Evolutionary conservation across 2,888 invertebrate genomes (phyloP).

Genomic region (Erebia epiphron): DNA sequence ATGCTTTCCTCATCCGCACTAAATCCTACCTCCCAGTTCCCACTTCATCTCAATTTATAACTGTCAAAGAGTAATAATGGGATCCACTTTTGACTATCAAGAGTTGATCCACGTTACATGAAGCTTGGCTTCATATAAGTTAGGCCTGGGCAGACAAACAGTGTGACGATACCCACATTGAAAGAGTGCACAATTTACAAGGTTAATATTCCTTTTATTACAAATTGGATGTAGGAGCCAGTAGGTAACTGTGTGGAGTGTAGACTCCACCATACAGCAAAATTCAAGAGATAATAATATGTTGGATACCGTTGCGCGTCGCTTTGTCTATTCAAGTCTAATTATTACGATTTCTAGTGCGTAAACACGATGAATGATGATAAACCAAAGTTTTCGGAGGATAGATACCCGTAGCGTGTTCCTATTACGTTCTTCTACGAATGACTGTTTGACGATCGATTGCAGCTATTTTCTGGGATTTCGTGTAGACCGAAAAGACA

Average conservation of each 20-base stretch:
- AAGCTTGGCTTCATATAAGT: not conserved
- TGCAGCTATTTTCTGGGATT: too few species aligned
- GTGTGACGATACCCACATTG: not conserved
- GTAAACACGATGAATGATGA: not conserved
- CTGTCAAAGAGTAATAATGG: not conserved
- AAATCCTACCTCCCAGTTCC: constrained; percentile 39
- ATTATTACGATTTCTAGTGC: not conserved
- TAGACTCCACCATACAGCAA: too few species aligned
- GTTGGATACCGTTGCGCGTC: not conserved
- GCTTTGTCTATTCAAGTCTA: not conserved
- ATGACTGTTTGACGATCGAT: not conserved
- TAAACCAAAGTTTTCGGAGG: not conserved
- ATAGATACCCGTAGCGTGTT: not conserved
- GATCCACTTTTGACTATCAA: not conserved
- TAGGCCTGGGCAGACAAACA: not conserved
- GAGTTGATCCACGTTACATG: not conserved
- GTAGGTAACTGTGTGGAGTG: too few species aligned
- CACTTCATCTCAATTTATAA: constrained; percentile 15
- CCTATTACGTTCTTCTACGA: not conserved
- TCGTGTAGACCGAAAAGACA: too few species aligned
- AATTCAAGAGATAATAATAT: not conserved
- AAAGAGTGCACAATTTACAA: not conserved
- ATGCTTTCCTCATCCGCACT: constrained; percentile 65
- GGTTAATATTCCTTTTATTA: too few species aligned
- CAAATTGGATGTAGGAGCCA: too few species aligned